Evolutionary conservation across 2,113 vertebrate genomes (phyloP), one percentile per base, ranked within the genome.

Genomic region (Pyrgilauda ruficollis): DNA sequence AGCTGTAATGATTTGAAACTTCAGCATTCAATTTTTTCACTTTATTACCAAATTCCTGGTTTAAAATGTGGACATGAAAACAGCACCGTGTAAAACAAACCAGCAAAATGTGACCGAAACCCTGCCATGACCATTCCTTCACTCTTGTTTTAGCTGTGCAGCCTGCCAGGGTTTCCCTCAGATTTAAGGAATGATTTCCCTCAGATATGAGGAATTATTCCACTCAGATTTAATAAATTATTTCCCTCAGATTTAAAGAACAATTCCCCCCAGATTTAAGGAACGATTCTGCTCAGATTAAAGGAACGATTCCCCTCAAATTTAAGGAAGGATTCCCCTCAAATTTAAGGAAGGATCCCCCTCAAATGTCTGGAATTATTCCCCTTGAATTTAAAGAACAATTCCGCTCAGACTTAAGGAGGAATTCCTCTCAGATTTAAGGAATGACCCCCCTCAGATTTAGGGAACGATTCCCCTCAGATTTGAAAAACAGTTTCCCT

Each of bases 181-280:
- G 13, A 49, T 49, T 49, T 15, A 39, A 77, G 4, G 22, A 67
- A 46, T 0, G 0, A 37, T 46, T 80, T 3, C 21, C 6, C 15
- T 15, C 7, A 53, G 4, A 77, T 62, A 27, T 6, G 26, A 46
- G 0, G 22, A 21, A 33, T 0, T 0, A 28, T 28, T 63, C 5
- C 28, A 1, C 35, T 13, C 30, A 50, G 3, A 46, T 20, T 46
- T 3, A 18, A 55, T 6, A 21, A 46, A 55, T 0, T 0, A 22
- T 18, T 79, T 15, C 39, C 2, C 6, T 27, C 41, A 56, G 2
- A 67, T 56, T 47, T 10, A 58, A 33, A 2, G 28, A 37, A 37
- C 0, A 0, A 24, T 44, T 44, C 3, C 19, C 9, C 19, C 30
- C 9, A 19, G 1, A 55, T 37, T 46, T 2, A 24, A 53, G 1